Percentiles rank a stretch among this genome's conserved stretches.
Evolutionary conservation across 2,113 vertebrate genomes (phyloP).

Genomic region (Hippolais icterina): DNA sequence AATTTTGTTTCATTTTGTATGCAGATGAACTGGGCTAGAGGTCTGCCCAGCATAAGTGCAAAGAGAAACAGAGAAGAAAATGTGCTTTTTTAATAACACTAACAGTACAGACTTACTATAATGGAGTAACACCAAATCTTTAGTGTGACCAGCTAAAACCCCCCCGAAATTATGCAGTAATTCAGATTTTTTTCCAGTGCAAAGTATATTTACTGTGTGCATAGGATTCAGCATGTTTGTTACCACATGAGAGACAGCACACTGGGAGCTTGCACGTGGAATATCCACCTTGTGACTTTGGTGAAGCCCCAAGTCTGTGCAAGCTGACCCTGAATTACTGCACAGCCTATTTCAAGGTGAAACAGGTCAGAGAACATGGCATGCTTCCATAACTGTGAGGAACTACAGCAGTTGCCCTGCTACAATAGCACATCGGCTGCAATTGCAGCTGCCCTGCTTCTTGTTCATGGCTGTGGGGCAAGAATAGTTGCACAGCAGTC

Average conservation of each 20-base stretch:
- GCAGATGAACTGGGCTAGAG: slow-evolving; percentile 46
- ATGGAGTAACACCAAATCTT: background rate
- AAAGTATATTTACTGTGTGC: background rate
- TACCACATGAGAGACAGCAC: background rate
- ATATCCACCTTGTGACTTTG: background rate
- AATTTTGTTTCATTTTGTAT: slow-evolving; percentile 43
- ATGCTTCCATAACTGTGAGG: background rate
- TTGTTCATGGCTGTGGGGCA: background rate
- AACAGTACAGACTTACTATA: background rate
- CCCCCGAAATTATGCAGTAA: background rate
- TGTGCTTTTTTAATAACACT: background rate
- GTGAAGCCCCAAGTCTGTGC: background rate
- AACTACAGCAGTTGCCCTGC: background rate
- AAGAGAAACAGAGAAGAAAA: background rate
- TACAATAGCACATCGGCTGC: background rate
- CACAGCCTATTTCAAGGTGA: background rate
- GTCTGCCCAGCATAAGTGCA: background rate
- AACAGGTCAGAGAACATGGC: background rate
- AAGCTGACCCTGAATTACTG: background rate
- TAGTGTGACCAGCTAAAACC: background rate
- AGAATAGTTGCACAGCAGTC: background rate
- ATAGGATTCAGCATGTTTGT: background rate
- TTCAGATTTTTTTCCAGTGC: background rate
- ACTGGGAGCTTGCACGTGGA: background rate
- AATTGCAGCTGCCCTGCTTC: background rate